Evolutionary conservation across 2,797 vertebrate species (phyloP).

Genomic region (Aphelocoma californica): DNA sequence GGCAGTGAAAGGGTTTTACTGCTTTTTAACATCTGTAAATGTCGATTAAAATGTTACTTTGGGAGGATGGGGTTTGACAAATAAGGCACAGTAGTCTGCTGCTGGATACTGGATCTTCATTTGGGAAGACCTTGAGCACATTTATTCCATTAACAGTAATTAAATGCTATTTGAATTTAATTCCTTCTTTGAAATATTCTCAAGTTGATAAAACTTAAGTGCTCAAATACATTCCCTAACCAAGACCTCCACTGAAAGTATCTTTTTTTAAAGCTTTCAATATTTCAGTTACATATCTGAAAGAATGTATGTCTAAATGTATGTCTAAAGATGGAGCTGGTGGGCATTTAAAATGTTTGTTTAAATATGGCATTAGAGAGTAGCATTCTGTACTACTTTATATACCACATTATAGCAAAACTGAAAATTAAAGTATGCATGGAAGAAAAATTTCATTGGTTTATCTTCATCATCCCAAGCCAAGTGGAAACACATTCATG

Average conservation of each 20-base stretch:
- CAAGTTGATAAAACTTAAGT: not conserved
- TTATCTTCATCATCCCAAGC: not conserved
- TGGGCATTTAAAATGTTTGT: not conserved
- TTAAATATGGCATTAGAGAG: not conserved
- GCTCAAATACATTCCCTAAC: not conserved
- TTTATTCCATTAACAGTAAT: not conserved
- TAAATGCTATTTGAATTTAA: not conserved
- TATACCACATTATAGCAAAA: not conserved
- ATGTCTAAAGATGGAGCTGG: not conserved
- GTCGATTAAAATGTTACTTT: not conserved
- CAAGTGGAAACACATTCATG: not conserved
- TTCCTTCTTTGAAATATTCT: not conserved
- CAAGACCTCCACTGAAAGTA: not conserved
- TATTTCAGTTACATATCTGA: not conserved
- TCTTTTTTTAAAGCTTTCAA: not conserved
- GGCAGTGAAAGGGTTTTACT: not conserved
- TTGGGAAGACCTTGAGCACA: not conserved
- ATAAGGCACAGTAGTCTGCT: not conserved
- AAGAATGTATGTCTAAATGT: not conserved
- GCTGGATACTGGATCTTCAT: not conserved
- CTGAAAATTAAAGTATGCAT: not conserved
- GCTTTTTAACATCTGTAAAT: not conserved
- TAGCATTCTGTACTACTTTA: not conserved
- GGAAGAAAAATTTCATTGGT: not conserved
- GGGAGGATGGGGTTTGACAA: fast-evolving